phyloP scores from a whole-genome alignment of 2,888 invertebrate species.

The Agonopterix arenella region DNA sequence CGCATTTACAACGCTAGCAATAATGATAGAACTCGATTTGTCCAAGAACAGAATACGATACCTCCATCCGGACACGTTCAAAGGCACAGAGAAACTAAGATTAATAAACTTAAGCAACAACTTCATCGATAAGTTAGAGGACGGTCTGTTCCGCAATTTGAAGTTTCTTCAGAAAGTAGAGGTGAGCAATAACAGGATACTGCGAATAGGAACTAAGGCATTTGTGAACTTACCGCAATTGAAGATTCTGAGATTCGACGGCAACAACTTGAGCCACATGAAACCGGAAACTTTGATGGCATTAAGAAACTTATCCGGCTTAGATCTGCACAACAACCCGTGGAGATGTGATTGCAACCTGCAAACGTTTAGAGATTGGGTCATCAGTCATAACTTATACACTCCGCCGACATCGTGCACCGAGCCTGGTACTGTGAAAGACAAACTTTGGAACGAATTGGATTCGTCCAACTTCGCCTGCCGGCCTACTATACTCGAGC shows the following conservation, averaged over 20 bases:
- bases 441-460: conserved; percentile 85
- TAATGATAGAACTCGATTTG: conserved; percentile 90
- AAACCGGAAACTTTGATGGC: conserved; percentile 81
- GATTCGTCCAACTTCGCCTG: conserved; percentile 88
- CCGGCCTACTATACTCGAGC: conserved; percentile 84
- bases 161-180: conserved; percentile 86
- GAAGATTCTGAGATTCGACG: conserved; percentile 82
- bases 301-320: conserved; percentile 81
- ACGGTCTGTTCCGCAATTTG: conserved; percentile 85
- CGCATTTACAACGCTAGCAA: conserved; percentile 84
- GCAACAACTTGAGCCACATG: conserved; percentile 85
- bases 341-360: conserved; percentile 94
- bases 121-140: conserved; percentile 83
- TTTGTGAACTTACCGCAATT: conserved; percentile 83
- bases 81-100: conserved; percentile 83
- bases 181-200: conserved; percentile 85
- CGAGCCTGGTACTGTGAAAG: conserved; percentile 80
- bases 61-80: conserved; percentile 84
- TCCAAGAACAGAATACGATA: conserved; percentile 83
- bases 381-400: conserved; percentile 83
- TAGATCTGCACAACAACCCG: conserved; percentile 88
- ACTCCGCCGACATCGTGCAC: conserved; percentile 85
- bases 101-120: conserved; percentile 86
- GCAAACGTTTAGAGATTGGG: conserved; percentile 87
- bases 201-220: conserved; percentile 81